These are phyloP conservation scores for Lithobates sylvaticus DNA, from an alignment of 2,797 vertebrate genomes.

Conservation along the genomic window DNA sequence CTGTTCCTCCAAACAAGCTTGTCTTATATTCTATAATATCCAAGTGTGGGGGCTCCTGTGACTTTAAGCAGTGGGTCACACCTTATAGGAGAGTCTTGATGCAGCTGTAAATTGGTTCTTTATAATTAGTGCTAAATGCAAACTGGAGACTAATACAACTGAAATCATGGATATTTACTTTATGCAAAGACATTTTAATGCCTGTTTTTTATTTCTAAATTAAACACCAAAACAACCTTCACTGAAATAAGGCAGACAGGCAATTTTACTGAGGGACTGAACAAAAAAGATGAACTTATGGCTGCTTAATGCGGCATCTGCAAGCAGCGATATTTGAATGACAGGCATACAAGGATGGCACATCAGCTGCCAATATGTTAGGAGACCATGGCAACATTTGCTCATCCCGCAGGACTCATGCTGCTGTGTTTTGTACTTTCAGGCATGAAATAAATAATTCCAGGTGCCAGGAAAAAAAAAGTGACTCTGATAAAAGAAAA, in stretches of 20 bases:
- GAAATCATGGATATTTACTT: neutral
- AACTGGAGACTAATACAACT: no score
- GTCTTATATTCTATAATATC: neutral
- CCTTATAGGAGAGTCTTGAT: no score
- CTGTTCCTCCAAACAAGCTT: neutral
- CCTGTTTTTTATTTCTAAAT: neutral
- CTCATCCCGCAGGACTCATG: constrained; percentile 81
- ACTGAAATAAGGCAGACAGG: neutral
- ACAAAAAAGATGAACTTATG: constrained; percentile 62
- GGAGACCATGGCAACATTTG: constrained; percentile 83
- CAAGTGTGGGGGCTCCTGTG: no score
- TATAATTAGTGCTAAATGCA: no score
- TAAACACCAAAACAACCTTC: neutral
- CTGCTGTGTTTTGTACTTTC: constrained; percentile 73
- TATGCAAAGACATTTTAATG: neutral
- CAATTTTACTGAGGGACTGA: neutral
- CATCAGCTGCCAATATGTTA: constrained; percentile 83
- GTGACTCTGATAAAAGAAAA: constrained; percentile 80
- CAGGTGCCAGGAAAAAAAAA: constrained; percentile 79
- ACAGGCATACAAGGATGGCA: constrained; percentile 84
- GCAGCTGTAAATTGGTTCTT: no score
- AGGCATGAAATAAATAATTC: constrained; percentile 89
- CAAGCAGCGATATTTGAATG: constrained; percentile 76
- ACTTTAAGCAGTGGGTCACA: no score
- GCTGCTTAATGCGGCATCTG: constrained; percentile 70